Conservation (phyloP, 1,140 invertebrate genomes). For the Sipha flava region DNA sequence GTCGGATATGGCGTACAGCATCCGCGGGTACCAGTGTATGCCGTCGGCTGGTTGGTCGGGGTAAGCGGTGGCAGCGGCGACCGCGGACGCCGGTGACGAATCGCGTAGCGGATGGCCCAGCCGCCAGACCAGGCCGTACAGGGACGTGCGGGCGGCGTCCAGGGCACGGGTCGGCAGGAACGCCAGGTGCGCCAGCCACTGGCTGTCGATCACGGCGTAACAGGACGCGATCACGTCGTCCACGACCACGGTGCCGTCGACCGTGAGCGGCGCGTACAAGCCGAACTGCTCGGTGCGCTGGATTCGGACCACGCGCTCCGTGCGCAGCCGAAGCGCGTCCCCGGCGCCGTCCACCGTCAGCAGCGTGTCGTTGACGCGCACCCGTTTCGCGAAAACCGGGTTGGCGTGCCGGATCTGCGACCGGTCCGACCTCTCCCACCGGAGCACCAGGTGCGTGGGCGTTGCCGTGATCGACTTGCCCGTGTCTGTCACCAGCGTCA, state of each 20-base stretch:
- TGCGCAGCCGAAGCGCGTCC: constrained; percentile 42
- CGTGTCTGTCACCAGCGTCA: constrained; percentile 60
- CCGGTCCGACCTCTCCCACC: constrained; percentile 32
- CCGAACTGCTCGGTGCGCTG: constrained; percentile 55
- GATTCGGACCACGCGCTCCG: constrained; percentile 56
- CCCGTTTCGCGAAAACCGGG: constrained; percentile 52
- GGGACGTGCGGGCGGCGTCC: constrained; percentile 35
- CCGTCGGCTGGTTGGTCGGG: constrained; percentile 47
- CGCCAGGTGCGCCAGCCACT: constrained; percentile 70
- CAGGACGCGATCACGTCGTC: constrained; percentile 87
- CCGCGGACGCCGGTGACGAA: constrained; percentile 30
- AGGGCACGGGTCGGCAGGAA: constrained; percentile 63
- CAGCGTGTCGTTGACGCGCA: constrained; percentile 50
- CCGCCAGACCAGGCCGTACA: constrained; percentile 42
- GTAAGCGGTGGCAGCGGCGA: constrained; percentile 37
- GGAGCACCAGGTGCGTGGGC: constrained; percentile 67
- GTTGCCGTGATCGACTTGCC: constrained; percentile 68
- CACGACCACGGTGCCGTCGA: constrained; percentile 77
- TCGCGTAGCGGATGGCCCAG: constrained; percentile 37
- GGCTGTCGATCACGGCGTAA: constrained; percentile 82
- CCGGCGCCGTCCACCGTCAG: constrained; percentile 47
- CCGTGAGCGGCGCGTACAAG: constrained; percentile 83
- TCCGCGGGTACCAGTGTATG: constrained; percentile 77
- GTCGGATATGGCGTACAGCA: constrained; percentile 52
- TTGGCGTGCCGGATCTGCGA: constrained; percentile 37